Conservation (phyloP, 2,888 invertebrate species). For the Tiphia femorata region DNA sequence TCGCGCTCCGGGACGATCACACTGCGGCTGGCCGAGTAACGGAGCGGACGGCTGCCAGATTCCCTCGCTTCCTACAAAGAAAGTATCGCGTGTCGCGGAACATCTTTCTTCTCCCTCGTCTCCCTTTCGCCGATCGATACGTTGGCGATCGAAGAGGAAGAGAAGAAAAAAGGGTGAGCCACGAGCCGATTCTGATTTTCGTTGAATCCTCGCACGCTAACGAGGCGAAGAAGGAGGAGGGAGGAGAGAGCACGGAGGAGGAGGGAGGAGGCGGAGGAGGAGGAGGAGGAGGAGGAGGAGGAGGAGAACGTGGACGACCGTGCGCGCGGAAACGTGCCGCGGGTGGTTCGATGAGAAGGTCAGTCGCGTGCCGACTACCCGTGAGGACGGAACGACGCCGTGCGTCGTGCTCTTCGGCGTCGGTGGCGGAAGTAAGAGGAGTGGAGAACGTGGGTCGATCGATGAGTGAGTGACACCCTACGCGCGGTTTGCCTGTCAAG, state of each 20-base stretch:
- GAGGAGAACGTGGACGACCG: background rate
- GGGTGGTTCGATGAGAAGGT: conserved; percentile 13
- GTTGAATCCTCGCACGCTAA: background rate
- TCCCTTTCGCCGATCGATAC: background rate
- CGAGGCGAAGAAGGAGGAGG: background rate
- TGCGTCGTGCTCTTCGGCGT: background rate
- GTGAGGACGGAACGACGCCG: conserved; percentile 31
- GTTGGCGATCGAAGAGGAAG: background rate
- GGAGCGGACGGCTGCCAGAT: conserved; percentile 51
- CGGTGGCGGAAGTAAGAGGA: no score
- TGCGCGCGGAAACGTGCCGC: conserved; percentile 14
- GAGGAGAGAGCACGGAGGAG: background rate
- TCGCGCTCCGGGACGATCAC: conserved; percentile 44
- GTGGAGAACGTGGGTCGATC: background rate
- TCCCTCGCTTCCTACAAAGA: conserved; percentile 12
- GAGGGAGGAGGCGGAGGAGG: background rate
- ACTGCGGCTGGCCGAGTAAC: conserved; percentile 52
- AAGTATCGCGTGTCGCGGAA: conserved; percentile 45
- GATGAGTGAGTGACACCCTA: no score
- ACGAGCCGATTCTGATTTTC: no score
- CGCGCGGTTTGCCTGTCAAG: no score
- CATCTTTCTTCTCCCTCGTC: background rate
- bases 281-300: background rate
- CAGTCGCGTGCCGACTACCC: conserved; percentile 58
- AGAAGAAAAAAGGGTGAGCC: background rate